Evolutionary conservation across 1,140 invertebrate species (phyloP), one percentile per base, ranked within the genome.

Genomic region (Drosophila trapezifrons): DNA sequence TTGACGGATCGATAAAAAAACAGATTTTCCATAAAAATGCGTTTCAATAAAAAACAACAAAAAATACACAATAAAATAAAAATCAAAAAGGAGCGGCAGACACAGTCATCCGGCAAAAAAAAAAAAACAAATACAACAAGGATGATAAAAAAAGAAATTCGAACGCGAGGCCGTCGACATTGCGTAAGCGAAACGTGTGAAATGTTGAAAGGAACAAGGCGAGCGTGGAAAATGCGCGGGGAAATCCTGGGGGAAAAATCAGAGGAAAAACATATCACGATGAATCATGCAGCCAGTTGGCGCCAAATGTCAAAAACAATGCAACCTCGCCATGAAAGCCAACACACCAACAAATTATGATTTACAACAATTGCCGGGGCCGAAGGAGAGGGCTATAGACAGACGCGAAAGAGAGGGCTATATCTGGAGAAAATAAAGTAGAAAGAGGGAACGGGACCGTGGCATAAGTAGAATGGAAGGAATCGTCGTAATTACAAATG

Each of bases 251-350:
- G 59, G 40, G 38, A n/a, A 38, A 60, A 70, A 52, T 45, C 42
- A 37, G 25, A 13, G 58, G 57, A 42, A 76, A 76, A 67, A 43
- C 60, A 66, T 63, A 76, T 57, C 69, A 57, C 82, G 83, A 85
- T 85, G 82, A 85, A 86, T 85, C 82, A 87, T 65, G 78, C 82
- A 82, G 83, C 78, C 83, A 87, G 82, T 87, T 87, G 82, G 83
- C 82, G 83, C 78, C 82, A 82, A 87, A 82, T 87, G 83, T 75
- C 79, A 87, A 85, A 66, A 85, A 85, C 82, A 86, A 85, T 85
- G 82, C 83, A 78, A 79, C 52, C 63, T 65, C 54, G 43, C 69
- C 45, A 55, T 51, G 47, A 46, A 60, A 49, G 54, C 58, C 58
- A 77, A 52, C 73, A 62, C 71, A 58, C 38, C 65, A 79, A 80